These are phyloP conservation scores for Setipinna tenuifilis DNA, from an alignment of 2,797 vertebrate genomes.

Conservation along the genomic window DNA sequence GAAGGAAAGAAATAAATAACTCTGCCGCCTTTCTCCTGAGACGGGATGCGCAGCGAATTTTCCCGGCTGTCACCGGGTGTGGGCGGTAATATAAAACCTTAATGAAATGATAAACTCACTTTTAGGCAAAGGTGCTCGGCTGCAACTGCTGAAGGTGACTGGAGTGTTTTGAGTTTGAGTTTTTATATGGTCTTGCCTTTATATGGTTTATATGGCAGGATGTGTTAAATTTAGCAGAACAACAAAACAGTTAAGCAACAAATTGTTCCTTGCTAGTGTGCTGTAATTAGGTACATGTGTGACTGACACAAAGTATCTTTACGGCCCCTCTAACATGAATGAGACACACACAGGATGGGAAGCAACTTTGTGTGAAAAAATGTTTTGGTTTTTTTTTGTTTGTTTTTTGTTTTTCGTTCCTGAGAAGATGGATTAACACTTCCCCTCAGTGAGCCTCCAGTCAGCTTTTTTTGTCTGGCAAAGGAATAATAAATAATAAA, in stretches of 20 bases:
- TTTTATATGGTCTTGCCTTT: not conserved
- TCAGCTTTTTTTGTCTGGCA: not conserved
- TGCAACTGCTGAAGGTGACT: not conserved
- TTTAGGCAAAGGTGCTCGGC: not conserved
- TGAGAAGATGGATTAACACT: not conserved
- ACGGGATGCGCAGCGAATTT: not conserved
- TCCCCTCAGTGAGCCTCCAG: not conserved
- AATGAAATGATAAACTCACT: not conserved
- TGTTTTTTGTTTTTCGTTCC: not conserved
- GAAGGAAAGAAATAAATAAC: not conserved
- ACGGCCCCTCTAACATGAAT: not conserved
- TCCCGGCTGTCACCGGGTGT: not conserved
- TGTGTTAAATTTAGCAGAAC: not conserved
- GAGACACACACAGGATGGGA: not conserved
- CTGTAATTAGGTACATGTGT: conserved; percentile 12
- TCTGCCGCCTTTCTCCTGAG: not conserved
- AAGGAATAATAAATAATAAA: conserved; percentile 1
- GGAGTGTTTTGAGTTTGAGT: not conserved
- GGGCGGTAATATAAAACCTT: not conserved
- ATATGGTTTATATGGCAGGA: conserved; percentile 6
- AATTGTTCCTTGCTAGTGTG: not conserved
- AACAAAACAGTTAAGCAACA: not conserved
- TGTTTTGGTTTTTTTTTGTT: not conserved
- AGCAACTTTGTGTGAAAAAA: not conserved
- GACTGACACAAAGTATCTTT: not conserved